Conservation (phyloP, 2,113 vertebrate genomes). For the Hassar affinis region DNA sequence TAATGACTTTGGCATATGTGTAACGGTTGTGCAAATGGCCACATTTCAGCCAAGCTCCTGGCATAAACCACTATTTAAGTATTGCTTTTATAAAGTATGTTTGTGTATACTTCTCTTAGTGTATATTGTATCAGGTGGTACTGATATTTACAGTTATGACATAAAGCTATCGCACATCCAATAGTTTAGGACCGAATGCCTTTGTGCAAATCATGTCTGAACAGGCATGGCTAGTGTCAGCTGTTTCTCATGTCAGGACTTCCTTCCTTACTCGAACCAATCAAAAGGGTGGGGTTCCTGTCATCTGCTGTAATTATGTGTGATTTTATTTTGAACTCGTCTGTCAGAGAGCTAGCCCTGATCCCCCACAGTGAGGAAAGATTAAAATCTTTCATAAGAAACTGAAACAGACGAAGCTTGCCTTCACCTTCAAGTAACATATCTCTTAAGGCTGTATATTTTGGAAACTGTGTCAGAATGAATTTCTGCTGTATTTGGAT, state of each 20-base stretch:
- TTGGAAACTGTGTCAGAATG: background rate
- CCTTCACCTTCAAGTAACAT: background rate
- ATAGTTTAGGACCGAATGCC: background rate
- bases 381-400: conserved; percentile 32
- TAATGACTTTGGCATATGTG: background rate
- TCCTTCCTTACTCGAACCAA: conserved; percentile 47
- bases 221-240: background rate
- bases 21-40: background rate
- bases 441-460: background rate
- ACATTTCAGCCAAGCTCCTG: background rate
- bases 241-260: background rate
- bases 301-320: conserved; percentile 36
- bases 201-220: conserved; percentile 17
- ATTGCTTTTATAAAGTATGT: background rate
- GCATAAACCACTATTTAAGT: background rate
- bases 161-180: background rate
- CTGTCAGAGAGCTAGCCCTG: background rate
- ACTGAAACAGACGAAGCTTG: conserved; percentile 49
- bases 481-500: background rate
- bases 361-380: conserved; percentile 1
- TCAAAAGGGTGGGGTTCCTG: conserved; percentile 55
- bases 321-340: conserved; percentile 25
- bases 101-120: background rate
- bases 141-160: background rate
- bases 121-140: background rate